Evolutionary conservation across 2,888 invertebrate species (phyloP).

Genomic region (Tubulanus polymorphus): DNA sequence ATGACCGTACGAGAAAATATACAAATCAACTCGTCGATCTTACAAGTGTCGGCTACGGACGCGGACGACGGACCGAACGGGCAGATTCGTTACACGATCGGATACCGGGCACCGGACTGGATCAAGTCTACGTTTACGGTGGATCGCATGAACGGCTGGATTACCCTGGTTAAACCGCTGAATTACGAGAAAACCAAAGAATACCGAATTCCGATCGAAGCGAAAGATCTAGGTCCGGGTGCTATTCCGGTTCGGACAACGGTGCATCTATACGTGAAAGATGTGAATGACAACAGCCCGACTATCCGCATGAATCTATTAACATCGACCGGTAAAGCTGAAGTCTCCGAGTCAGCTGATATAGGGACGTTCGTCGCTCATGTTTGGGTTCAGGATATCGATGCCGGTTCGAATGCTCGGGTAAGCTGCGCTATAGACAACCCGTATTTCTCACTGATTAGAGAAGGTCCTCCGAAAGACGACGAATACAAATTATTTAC

Average conservation of each 20-base stretch:
- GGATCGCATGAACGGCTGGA: background rate
- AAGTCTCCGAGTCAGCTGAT: conserved; percentile 2
- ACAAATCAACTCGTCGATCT: conserved; percentile 63
- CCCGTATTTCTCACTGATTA: too few relatives aligned
- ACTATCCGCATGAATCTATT: conserved; percentile 4
- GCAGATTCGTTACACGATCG: conserved; percentile 59
- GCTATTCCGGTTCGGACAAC: background rate
- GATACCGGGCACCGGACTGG: conserved; percentile 56
- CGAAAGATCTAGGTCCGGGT: background rate
- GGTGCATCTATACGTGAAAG: conserved; percentile 4
- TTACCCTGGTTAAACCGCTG: background rate
- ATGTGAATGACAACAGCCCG: conserved; percentile 6
- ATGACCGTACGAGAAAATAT: conserved; percentile 68
- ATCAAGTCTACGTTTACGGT: background rate
- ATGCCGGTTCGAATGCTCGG: background rate
- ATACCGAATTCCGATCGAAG: background rate
- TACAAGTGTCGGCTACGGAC: conserved; percentile 76
- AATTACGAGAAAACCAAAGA: background rate
- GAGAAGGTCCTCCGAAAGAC: too few relatives aligned
- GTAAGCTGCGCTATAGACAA: background rate
- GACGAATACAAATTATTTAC: conserved; percentile 59
- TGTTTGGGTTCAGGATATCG: conserved; percentile 3
- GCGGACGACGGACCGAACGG: conserved; percentile 82
- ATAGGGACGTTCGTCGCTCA: conserved; percentile 7
- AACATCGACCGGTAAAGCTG: conserved; percentile 1